Conservation (phyloP, 1,140 invertebrate species). For the Eueides isabella region DNA sequence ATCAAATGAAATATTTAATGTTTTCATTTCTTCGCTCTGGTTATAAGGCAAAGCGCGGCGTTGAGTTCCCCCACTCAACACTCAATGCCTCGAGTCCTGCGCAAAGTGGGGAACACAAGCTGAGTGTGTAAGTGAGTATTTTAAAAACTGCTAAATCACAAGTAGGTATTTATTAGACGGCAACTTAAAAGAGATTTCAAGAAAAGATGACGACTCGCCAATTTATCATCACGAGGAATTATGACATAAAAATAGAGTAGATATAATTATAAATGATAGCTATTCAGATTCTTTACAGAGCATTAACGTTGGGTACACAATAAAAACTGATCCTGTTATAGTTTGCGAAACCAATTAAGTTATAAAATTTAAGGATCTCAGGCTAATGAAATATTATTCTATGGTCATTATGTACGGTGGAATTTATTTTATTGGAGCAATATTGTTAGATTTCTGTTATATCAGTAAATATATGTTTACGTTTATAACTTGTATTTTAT, state of each 20-base stretch:
- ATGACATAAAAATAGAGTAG: constrained; percentile 73
- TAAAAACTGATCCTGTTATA: constrained; percentile 77
- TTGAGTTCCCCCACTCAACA: no score
- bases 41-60: no score
- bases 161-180: constrained; percentile 28
- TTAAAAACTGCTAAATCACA: constrained; percentile 14
- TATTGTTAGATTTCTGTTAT: constrained; percentile 7
- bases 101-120: no score
- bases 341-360: constrained; percentile 78
- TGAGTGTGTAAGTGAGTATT: no score
- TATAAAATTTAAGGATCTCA: constrained; percentile 76
- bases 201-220: constrained; percentile 44
- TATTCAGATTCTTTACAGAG: constrained; percentile 56
- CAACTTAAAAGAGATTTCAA: constrained; percentile 23
- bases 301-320: constrained; percentile 53
- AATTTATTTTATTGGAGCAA: constrained; percentile 10
- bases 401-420: constrained; percentile 55
- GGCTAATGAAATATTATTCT: constrained; percentile 76
- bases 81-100: no score
- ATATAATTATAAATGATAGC: constrained; percentile 64
- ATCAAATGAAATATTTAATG: no score
- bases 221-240: constrained; percentile 67
- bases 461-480: not conserved
- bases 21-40: no score
- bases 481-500: no score